Evolutionary conservation across 1,140 invertebrate species (phyloP).

Genomic region (Nasonia giraulti): DNA sequence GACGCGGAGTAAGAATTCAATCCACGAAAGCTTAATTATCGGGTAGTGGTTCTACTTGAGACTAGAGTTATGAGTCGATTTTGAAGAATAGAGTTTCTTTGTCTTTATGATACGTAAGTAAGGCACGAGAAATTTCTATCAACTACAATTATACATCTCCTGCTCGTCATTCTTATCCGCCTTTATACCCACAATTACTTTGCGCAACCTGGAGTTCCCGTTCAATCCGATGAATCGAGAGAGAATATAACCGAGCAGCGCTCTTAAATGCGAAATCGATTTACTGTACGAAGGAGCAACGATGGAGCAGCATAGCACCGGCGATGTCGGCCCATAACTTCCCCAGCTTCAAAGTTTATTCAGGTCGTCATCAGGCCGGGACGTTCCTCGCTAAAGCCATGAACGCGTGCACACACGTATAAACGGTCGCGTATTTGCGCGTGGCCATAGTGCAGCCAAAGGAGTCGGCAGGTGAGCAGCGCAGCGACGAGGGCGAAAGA

Average conservation of each 20-base stretch:
- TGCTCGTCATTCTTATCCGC: not conserved
- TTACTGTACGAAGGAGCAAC: not conserved
- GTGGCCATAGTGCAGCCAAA: not conserved
- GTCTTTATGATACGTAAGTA: too few relatives aligned
- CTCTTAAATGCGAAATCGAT: slow-evolving; percentile 5
- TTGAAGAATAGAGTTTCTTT: too few relatives aligned
- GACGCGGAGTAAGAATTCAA: too few relatives aligned
- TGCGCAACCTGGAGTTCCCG: too few relatives aligned
- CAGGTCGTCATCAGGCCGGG: not conserved
- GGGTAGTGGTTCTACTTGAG: too few relatives aligned
- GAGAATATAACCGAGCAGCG: not conserved
- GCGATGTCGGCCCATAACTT: not conserved
- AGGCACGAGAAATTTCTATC: too few relatives aligned
- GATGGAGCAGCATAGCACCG: not conserved
- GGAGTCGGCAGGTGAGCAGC: slow-evolving; percentile 15
- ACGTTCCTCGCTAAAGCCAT: not conserved
- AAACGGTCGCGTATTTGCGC: not conserved
- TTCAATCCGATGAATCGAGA: slow-evolving; percentile 6
- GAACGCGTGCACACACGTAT: not conserved
- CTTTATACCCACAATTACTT: not conserved
- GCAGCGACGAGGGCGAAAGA: not conserved
- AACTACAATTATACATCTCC: not conserved
- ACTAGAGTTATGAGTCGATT: too few relatives aligned
- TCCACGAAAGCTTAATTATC: too few relatives aligned
- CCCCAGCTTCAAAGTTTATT: not conserved